Conservation (phyloP, 2,113 vertebrate genomes). For the Neodontobutis hainanensis region DNA sequence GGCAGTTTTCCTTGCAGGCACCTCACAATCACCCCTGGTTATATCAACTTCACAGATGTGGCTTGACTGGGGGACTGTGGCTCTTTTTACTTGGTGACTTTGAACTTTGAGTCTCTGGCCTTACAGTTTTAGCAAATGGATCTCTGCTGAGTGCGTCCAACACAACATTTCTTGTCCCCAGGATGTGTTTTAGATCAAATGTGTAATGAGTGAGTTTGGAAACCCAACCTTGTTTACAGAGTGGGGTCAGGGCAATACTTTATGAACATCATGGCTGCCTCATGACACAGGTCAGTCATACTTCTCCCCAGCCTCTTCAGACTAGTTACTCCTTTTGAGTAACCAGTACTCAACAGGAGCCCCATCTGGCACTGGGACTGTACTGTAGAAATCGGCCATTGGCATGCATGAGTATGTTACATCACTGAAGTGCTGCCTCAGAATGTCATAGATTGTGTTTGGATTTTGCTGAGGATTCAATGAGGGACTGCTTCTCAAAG, state of each 20-base stretch:
- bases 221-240: slow-evolving; percentile 21
- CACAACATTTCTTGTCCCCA: background rate
- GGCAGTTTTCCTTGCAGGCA: too few species aligned
- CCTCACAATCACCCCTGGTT: too few species aligned
- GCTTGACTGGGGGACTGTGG: too few species aligned
- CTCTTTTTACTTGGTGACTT: too few species aligned
- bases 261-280: slow-evolving; percentile 44
- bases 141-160: slow-evolving; percentile 7
- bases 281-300: slow-evolving; percentile 14
- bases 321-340: slow-evolving; percentile 27
- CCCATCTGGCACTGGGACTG: slow-evolving; percentile 14
- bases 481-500: slow-evolving; percentile 9
- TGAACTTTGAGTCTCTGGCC: background rate
- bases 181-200: slow-evolving; percentile 16
- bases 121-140: background rate
- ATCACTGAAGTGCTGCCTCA: slow-evolving; percentile 29
- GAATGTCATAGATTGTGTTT: slow-evolving; percentile 18
- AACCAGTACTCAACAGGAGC: slow-evolving; percentile 32
- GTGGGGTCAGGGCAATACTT: slow-evolving; percentile 45
- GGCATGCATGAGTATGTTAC: slow-evolving; percentile 37
- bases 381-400: slow-evolving; percentile 37
- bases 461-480: slow-evolving; percentile 14
- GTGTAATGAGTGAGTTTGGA: background rate
- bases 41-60: too few species aligned
- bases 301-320: slow-evolving; percentile 12